Conservation (phyloP, 2,797 vertebrate species). For the Liparis tanakae region DNA sequence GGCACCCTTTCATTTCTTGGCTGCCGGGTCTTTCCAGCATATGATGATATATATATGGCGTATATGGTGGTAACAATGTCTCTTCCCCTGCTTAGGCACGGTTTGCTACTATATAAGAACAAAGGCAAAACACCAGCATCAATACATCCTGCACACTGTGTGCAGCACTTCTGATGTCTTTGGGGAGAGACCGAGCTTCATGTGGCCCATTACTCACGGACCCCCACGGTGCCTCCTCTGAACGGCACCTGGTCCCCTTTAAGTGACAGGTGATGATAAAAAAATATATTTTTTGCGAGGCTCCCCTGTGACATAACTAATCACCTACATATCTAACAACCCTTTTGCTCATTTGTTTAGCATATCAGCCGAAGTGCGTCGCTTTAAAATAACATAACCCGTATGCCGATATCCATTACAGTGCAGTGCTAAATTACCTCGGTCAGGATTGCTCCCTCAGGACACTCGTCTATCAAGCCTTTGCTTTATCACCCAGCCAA, state of each 20-base stretch:
- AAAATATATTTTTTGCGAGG: neutral
- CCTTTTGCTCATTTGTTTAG: constrained; percentile 5
- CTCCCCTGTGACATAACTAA: constrained; percentile 7
- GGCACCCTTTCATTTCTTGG: constrained; percentile 27
- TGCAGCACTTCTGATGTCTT: neutral
- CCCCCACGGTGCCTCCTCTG: neutral
- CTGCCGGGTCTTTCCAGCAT: constrained; percentile 38
- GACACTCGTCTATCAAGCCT: neutral
- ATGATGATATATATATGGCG: constrained; percentile 16
- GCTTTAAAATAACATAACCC: neutral
- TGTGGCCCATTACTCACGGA: neutral
- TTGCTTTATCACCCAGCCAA: neutral
- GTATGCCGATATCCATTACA: neutral
- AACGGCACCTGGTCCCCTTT: neutral
- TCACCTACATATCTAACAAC: neutral
- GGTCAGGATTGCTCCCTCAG: constrained; percentile 7
- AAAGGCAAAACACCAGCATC: constrained; percentile 28
- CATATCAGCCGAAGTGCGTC: neutral
- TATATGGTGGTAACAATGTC: constrained; percentile 34
- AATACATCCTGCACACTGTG: constrained; percentile 1
- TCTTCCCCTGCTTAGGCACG: constrained; percentile 15
- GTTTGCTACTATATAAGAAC: constrained; percentile 26
- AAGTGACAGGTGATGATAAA: neutral
- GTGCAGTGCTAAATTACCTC: neutral
- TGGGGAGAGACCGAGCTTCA: neutral